Evolutionary conservation across 1,140 invertebrate species (phyloP), one percentile per base, ranked within the genome.

Genomic region (Meloidogyne floridensis): DNA sequence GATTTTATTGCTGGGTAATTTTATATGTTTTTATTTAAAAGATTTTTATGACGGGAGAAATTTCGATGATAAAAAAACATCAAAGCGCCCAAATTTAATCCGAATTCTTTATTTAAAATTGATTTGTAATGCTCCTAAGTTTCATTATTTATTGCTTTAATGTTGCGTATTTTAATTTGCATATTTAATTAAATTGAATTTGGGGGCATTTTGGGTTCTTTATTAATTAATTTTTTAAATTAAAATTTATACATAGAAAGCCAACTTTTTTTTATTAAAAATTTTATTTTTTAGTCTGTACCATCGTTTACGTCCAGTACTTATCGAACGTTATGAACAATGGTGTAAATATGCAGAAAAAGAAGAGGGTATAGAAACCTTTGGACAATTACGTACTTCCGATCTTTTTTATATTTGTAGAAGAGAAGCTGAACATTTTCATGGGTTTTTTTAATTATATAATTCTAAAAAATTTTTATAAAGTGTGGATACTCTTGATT

Each of bases 321-420:
- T 89, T 51, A 80, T 86, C 15, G 89, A 90, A 56, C 85, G 88
- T 15, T 81, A 85, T 75, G 88, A 88, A 69, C 82, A 84, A 15
- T 90, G 88, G 88, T 42, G 72, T 9, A 76, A 69, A n/a, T 89
- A 82, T 80, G 88, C 88, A 10, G 9, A 76, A 54, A 3, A 82
- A 83, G 56, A 88, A 90, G 81, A 69, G 82, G 47, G 86, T 87
- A 11, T 82, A 13, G 10, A 65, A 72, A 43, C 72, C 8, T 79
- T 82, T 18, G 84, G 82, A 11, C 81, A 86, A 4, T 76, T 89
- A n/a, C 82, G 84, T 56, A 71, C 84, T 3, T 80, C 71, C 65
- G 88, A 89, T 82, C 73, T 89, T 76, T 90, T 88, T 75, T 89
- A 89, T 75, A 80, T 89, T 20, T 88, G 88, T 77, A 84, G 86